A percentile compares a stretch with the other conserved stretches of the same genome.
Evolutionary conservation across 2,888 invertebrate species (phyloP).

Genomic region (Caenorhabditis auriculariae): DNA sequence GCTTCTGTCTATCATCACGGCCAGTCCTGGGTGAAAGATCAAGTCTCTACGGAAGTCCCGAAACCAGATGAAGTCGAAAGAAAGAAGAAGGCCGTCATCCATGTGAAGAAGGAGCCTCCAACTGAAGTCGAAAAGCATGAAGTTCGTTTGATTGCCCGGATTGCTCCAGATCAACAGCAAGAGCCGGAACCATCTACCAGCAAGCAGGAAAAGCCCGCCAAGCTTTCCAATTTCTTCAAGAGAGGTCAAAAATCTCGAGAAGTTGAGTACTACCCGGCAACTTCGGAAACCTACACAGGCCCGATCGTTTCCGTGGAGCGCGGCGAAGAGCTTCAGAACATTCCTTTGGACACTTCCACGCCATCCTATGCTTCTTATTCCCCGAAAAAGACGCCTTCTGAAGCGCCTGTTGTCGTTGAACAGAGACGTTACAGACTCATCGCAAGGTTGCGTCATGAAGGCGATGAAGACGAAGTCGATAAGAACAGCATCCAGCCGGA

Average conservation of each 20-base stretch:
- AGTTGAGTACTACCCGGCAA: conserved; percentile 3
- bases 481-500: conserved; percentile 4
- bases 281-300: conserved; percentile 15
- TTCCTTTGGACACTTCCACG: too few species aligned
- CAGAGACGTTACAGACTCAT: conserved; percentile 14
- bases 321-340: conserved; percentile 22
- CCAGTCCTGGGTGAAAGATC: conserved; percentile 17
- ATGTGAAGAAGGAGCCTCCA: conserved; percentile 8
- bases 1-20: conserved; percentile 32
- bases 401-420: background rate
- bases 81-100: conserved; percentile 8
- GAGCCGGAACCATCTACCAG: background rate
- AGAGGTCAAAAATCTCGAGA: too few species aligned
- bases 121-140: conserved; percentile 10
- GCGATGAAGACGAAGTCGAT: conserved; percentile 22
- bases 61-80: conserved; percentile 7
- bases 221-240: conserved; percentile 14
- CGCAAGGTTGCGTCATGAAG: conserved; percentile 25
- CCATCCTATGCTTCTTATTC: too few species aligned
- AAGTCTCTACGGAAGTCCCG: background rate
- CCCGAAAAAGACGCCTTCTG: background rate
- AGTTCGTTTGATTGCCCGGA: conserved; percentile 12
- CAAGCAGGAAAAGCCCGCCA: background rate
- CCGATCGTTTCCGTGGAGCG: conserved; percentile 18
- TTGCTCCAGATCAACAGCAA: conserved; percentile 10